Evolutionary conservation across 2,113 vertebrate genomes (phyloP).

Genomic region (Microcebus lehilahytsara): DNA sequence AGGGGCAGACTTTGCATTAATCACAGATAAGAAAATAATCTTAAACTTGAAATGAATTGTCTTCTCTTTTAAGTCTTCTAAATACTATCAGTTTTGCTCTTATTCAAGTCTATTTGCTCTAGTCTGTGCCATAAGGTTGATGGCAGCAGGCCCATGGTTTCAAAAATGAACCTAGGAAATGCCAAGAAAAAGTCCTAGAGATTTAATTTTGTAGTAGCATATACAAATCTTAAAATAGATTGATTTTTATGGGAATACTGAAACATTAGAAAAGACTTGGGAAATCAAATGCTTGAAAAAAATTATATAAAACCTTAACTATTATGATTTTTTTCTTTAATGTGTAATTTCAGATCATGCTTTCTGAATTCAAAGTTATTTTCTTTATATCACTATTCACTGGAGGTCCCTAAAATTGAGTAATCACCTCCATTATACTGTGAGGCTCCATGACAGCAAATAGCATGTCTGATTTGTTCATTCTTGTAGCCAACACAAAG

Average conservation of each 20-base stretch:
- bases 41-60: constrained; percentile 52
- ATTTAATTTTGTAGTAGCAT: not conserved
- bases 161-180: constrained; percentile 45
- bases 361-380: constrained; percentile 42
- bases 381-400: not conserved
- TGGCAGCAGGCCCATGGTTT: constrained; percentile 45
- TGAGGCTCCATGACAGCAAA: not conserved
- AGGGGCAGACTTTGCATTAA: constrained; percentile 40
- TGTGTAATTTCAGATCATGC: not conserved
- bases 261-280: not conserved
- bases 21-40: constrained; percentile 25
- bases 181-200: constrained; percentile 63
- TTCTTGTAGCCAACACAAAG: not conserved
- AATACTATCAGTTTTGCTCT: constrained; percentile 51
- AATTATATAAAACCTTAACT: not conserved
- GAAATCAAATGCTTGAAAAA: not conserved
- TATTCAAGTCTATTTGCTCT: not conserved
- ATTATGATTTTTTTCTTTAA: not conserved
- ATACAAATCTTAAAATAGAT: constrained; percentile 50
- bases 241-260: not conserved
- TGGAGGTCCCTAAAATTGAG: not conserved
- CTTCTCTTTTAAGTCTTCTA: not conserved
- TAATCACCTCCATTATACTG: not conserved
- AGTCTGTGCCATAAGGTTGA: not conserved
- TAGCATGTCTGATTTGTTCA: not conserved